Percentiles rank a stretch among this genome's conserved stretches.
Evolutionary conservation across 2,888 invertebrate genomes (phyloP).

Genomic region (Blomia tropicalis): DNA sequence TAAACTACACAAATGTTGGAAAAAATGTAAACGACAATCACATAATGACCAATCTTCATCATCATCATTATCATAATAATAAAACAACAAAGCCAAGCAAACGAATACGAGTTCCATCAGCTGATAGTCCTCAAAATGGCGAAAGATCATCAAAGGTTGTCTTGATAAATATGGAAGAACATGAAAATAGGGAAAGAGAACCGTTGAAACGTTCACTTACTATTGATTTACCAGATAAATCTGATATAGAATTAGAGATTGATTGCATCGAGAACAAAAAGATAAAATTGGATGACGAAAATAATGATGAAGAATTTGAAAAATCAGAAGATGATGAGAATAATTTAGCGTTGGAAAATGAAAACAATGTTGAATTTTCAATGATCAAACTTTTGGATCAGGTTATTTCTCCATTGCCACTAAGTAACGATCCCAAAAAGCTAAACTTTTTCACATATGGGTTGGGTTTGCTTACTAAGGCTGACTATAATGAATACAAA

Average conservation of each 20-base stretch:
- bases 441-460: neutral
- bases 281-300: neutral
- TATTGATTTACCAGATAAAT: too few relatives aligned
- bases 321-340: neutral
- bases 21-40: too few relatives aligned
- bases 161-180: too few relatives aligned
- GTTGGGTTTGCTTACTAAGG: neutral
- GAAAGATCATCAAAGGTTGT: too few relatives aligned
- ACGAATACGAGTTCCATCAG: neutral
- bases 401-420: neutral
- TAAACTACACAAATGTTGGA: too few relatives aligned
- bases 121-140: too few relatives aligned
- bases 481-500: neutral
- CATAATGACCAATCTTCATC: too few relatives aligned
- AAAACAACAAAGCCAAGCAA: neutral
- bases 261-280: neutral
- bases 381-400: neutral
- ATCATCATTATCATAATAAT: neutral
- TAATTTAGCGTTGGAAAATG: neutral
- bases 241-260: neutral
- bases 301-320: neutral
- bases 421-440: neutral
- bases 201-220: too few relatives aligned
- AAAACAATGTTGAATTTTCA: neutral
- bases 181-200: too few relatives aligned